phyloP scores from a whole-genome alignment of 2,113 vertebrate species.

The Petromus typicus region DNA sequence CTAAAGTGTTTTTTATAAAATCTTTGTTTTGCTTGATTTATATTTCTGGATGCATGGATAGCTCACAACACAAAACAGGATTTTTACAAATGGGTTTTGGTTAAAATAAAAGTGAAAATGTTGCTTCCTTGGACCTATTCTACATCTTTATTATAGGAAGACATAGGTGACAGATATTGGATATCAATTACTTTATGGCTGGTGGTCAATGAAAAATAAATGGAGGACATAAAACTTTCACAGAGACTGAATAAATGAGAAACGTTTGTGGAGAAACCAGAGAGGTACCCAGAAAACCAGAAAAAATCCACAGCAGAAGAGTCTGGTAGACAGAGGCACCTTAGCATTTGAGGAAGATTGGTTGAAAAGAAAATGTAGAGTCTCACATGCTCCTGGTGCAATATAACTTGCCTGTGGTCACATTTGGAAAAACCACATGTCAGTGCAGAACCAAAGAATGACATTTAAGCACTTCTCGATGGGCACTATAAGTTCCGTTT shows the following conservation, averaged over 20 bases:
- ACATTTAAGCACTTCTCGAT: background rate
- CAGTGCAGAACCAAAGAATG: background rate
- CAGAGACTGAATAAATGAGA: background rate
- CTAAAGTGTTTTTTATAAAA: background rate
- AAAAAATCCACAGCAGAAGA: background rate
- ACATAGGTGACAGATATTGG: background rate
- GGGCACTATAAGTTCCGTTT: background rate
- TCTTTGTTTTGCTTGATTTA: background rate
- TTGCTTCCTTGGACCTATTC: background rate
- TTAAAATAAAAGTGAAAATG: background rate
- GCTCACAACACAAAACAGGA: background rate
- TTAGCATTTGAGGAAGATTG: background rate
- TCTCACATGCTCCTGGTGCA: background rate
- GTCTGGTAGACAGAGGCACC: background rate
- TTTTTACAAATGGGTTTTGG: background rate
- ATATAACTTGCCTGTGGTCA: accelerated
- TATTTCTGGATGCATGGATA: background rate
- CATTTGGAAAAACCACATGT: background rate
- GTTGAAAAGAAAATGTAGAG: background rate
- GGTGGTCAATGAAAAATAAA: background rate
- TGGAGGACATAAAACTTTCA: background rate
- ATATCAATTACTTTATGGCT: background rate
- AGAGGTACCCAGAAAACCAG: background rate
- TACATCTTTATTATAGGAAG: background rate
- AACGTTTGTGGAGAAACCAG: background rate